phyloP scores from a whole-genome alignment of 2,888 invertebrate species.

The Parascotia fuliginaria region DNA sequence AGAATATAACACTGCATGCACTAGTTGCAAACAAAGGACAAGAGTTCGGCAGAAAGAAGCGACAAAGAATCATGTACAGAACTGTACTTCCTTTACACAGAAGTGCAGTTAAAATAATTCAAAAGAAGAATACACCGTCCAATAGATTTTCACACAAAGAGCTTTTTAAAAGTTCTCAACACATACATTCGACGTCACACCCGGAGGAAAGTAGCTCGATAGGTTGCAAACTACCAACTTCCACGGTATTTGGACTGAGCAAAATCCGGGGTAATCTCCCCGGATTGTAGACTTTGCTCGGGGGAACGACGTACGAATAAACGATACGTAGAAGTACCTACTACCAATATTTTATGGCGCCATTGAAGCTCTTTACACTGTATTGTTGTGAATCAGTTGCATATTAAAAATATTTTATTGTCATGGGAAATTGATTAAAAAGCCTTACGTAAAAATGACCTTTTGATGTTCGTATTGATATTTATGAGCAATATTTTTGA shows the following conservation, averaged over 20 bases:
- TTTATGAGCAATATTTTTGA: neutral
- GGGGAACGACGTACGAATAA: conserved; percentile 25
- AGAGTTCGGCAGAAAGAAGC: neutral
- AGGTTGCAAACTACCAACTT: conserved; percentile 53
- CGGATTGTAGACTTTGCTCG: conserved; percentile 43
- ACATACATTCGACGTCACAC: conserved; percentile 47
- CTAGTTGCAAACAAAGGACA: neutral
- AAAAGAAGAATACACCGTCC: conserved; percentile 29
- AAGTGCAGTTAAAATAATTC: conserved; percentile 38
- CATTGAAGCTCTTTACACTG: conserved; percentile 14
- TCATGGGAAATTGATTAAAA: conserved; percentile 13
- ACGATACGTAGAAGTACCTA: conserved; percentile 24
- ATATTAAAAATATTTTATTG: conserved; percentile 26
- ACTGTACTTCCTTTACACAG: conserved; percentile 14
- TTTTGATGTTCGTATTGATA: conserved; percentile 8
- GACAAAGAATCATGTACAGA: conserved; percentile 9
- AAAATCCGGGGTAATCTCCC: conserved; percentile 55
- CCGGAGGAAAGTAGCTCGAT: conserved; percentile 46
- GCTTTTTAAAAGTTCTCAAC: conserved; percentile 46
- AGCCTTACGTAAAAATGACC: conserved; percentile 12
- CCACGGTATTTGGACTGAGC: conserved; percentile 41
- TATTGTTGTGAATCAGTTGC: conserved; percentile 22
- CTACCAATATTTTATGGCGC: conserved; percentile 27
- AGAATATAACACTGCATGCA: too few relatives aligned
- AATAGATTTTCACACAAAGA: conserved; percentile 41